Conservation (phyloP, 23 tunicate species). For the Corella eumyota region DNA sequence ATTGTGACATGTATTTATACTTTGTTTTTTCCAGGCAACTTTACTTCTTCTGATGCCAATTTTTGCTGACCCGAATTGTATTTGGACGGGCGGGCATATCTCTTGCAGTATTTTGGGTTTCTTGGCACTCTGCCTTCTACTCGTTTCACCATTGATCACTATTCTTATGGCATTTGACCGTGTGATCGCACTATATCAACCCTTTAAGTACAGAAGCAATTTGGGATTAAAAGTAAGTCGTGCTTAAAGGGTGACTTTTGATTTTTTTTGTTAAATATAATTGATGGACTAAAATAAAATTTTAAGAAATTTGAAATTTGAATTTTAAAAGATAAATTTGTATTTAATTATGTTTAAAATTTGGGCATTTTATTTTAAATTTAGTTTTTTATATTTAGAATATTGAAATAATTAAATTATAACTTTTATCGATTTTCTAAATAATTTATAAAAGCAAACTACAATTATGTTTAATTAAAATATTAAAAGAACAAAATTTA, state of each 20-base stretch:
- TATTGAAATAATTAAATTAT: too few relatives aligned
- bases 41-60: slow-evolving; percentile 67
- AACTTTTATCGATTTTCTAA: too few relatives aligned
- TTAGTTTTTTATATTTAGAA: too few relatives aligned
- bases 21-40: too few relatives aligned
- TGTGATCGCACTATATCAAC: slow-evolving; percentile 78
- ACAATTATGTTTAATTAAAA: too few relatives aligned
- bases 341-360: too few relatives aligned
- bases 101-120: slow-evolving; percentile 70
- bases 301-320: too few relatives aligned
- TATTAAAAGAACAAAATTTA: too few relatives aligned
- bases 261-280: not conserved
- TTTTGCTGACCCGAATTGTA: slow-evolving; percentile 54
- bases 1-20: too few relatives aligned
- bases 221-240: slow-evolving; percentile 70
- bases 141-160: slow-evolving; percentile 82
- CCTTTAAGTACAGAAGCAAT: slow-evolving; percentile 82
- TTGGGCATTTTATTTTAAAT: too few relatives aligned
- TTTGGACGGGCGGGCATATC: slow-evolving; percentile 48
- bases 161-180: slow-evolving; percentile 95
- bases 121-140: slow-evolving; percentile 66
- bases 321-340: too few relatives aligned
- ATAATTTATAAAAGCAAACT: too few relatives aligned
- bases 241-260: slow-evolving; percentile 1
- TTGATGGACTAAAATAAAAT: not conserved